Evolutionary conservation across 2,888 invertebrate species (phyloP).

Genomic region (Epinotia brunnichana): DNA sequence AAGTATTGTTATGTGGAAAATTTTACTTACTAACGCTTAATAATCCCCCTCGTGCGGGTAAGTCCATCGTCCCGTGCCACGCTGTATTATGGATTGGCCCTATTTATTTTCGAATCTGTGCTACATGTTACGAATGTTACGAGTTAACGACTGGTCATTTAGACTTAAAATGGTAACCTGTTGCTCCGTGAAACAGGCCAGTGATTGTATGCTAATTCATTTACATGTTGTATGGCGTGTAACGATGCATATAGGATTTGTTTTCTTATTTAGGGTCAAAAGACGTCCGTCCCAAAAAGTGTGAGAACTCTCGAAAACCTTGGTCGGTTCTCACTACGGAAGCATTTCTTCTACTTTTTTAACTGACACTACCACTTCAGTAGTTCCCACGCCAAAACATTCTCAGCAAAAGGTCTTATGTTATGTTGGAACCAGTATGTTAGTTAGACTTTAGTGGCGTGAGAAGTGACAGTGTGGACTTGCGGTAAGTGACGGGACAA

Average conservation of each 20-base stretch:
- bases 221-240: background rate
- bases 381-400: slow-evolving; percentile 76
- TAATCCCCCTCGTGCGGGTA: too few species aligned
- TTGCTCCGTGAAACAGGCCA: too few species aligned
- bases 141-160: too few species aligned
- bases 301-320: background rate
- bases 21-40: too few species aligned
- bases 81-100: too few species aligned
- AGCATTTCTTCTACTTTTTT: slow-evolving; percentile 7
- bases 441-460: slow-evolving; percentile 3
- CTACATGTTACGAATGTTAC: too few species aligned
- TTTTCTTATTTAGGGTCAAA: background rate
- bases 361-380: slow-evolving; percentile 16
- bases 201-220: too few species aligned
- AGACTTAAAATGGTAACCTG: too few species aligned
- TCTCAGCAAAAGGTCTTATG: slow-evolving; percentile 1
- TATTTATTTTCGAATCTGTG: too few species aligned
- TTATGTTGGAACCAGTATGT: background rate
- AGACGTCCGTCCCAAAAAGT: background rate
- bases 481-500: slow-evolving; percentile 76
- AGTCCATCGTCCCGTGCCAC: too few species aligned
- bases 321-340: slow-evolving; percentile 3
- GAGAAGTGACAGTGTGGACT: slow-evolving; percentile 47
- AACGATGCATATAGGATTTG: background rate
- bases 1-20: too few species aligned